Percentiles rank a stretch among this genome's conserved stretches.
These are phyloP conservation scores for Anastatus disparis DNA, from an alignment of 1,140 invertebrate genomes.

Conservation along the genomic window DNA sequence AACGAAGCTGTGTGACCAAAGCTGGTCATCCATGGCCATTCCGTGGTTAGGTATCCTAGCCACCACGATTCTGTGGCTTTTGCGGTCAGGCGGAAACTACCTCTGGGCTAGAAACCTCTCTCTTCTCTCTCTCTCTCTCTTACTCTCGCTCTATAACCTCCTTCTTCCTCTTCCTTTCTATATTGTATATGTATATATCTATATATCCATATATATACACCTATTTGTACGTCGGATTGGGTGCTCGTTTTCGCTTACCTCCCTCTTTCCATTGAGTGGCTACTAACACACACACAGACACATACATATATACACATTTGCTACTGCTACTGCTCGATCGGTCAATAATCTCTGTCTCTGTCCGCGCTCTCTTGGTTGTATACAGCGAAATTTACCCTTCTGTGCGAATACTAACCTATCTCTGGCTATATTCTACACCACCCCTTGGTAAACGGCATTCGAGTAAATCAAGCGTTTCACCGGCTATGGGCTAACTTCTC, in stretches of 20 bases:
- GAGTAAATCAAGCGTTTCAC: constrained; percentile 23
- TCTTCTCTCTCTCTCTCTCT: not conserved
- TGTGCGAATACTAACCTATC: no score
- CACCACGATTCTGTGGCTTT: constrained; percentile 54
- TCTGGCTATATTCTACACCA: not conserved
- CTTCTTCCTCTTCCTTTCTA: no score
- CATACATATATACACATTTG: not conserved
- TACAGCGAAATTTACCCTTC: constrained; percentile 12
- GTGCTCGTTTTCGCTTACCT: no score
- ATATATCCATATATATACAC: no score
- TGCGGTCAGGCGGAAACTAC: constrained; percentile 56
- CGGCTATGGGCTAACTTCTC: not conserved
- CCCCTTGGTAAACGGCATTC: constrained; percentile 20
- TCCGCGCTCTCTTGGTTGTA: constrained; percentile 3
- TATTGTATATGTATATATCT: no score
- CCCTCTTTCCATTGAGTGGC: no score
- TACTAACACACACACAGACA: no score
- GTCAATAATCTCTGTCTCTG: constrained; percentile 35
- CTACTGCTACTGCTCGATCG: constrained; percentile 7
- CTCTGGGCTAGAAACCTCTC: constrained; percentile 37
- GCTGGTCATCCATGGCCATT: constrained; percentile 55
- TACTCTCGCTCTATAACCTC: not conserved
- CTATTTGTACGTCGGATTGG: no score
- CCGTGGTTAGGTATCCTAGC: constrained; percentile 53
- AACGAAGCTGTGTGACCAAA: constrained; percentile 47